Evolutionary conservation across 2,113 vertebrate genomes (phyloP).

Genomic region (Motacilla alba): DNA sequence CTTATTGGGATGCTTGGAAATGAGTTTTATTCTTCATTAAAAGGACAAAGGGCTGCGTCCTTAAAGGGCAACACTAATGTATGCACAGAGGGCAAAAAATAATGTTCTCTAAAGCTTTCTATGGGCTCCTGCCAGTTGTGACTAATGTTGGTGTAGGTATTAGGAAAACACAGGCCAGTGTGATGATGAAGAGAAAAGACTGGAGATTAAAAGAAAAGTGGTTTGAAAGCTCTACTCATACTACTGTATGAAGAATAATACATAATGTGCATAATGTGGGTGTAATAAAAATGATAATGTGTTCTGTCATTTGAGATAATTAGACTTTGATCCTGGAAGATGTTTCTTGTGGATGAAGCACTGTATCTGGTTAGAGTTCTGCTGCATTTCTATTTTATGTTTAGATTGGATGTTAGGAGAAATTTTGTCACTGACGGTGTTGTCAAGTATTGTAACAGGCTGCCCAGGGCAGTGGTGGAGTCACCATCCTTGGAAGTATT

Average conservation of each 20-base stretch:
- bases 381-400: not conserved
- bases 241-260: slow-evolving; percentile 34
- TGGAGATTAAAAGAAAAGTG: slow-evolving; percentile 55
- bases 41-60: slow-evolving; percentile 40
- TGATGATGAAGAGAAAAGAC: slow-evolving; percentile 36
- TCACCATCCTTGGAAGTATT: not conserved
- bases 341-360: not conserved
- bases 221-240: slow-evolving; percentile 43
- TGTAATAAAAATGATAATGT: slow-evolving; percentile 40
- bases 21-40: slow-evolving; percentile 61
- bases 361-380: not conserved
- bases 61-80: slow-evolving; percentile 61
- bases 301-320: slow-evolving; percentile 58
- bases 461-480: not conserved
- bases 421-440: not conserved
- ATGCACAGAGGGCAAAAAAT: slow-evolving; percentile 61
- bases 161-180: slow-evolving; percentile 22
- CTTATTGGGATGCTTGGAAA: slow-evolving; percentile 62
- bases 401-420: not conserved
- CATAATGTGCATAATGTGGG: slow-evolving; percentile 1
- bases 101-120: slow-evolving; percentile 38
- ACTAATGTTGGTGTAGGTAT: slow-evolving; percentile 38
- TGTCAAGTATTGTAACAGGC: not conserved
- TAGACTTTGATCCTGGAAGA: slow-evolving; percentile 22
- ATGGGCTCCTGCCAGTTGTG: slow-evolving; percentile 23